Percentiles rank a stretch among this genome's conserved stretches.
These are phyloP conservation scores for Micromesistius poutassou DNA, from an alignment of 2,797 vertebrate genomes.

Conservation along the genomic window DNA sequence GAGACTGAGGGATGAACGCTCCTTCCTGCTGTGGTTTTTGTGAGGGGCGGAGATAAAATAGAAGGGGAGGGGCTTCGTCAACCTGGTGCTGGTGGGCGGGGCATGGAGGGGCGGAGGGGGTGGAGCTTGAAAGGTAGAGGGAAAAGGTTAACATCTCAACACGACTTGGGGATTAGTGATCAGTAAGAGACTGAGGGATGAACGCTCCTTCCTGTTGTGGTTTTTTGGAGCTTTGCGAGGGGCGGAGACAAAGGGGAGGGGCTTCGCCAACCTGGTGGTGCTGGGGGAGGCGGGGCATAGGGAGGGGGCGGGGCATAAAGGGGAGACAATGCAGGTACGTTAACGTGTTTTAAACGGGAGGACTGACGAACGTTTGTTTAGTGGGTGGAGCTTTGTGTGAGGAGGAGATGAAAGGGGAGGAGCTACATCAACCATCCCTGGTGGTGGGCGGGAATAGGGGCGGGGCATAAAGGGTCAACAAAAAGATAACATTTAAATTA, in stretches of 20 bases:
- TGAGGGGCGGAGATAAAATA: conserved; percentile 15
- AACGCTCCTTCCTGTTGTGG: background rate
- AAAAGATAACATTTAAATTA: background rate
- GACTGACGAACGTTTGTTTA: too few species aligned
- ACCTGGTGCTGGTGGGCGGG: conserved; percentile 60
- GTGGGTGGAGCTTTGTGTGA: too few species aligned
- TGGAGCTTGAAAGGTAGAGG: conserved; percentile 25
- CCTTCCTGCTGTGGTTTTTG: background rate
- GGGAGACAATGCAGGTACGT: background rate
- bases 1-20: too few species aligned
- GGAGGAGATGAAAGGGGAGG: conserved; percentile 60
- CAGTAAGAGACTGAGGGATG: too few species aligned
- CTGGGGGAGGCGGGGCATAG: background rate
- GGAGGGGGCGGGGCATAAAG: conserved; percentile 11
- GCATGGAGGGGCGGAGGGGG: background rate
- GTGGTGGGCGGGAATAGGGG: background rate
- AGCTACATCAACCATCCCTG: conserved; percentile 84
- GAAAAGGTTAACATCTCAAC: conserved; percentile 4
- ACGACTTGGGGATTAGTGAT: background rate
- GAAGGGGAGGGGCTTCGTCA: conserved; percentile 80
- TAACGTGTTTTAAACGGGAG: background rate
- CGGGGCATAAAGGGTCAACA: background rate
- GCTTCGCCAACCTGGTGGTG: conserved; percentile 77
- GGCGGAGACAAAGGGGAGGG: conserved; percentile 65
- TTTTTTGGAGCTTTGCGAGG: background rate